Base-by-base conservation (phyloP, 2,113 vertebrate species). In the Limnothrissa miodon region DNA sequence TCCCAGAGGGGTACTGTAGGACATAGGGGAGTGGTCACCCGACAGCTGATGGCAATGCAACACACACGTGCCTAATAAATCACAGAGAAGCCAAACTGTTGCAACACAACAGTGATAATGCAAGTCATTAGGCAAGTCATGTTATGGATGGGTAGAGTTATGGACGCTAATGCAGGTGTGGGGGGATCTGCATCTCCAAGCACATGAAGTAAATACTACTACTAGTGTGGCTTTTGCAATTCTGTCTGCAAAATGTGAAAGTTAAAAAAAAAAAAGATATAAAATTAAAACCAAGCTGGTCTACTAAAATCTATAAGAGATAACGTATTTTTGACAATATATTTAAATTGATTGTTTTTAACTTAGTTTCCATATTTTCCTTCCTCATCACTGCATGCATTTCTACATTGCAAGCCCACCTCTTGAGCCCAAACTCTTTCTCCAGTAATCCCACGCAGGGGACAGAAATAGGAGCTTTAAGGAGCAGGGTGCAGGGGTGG, bases 111-210 rank as follows among this genome's bases (percentile, higher is more conserved):
- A 81, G 81, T 53, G 85, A 86, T 89, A 89, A 88, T 87, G 83
- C 23, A 25, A 84, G 87, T 80, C 83, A 89, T 86, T 88, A 87
- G 85, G 88, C 88, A n/a, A n/a, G n/a, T n/a, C n/a, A n/a, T n/a
- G n/a, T n/a, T n/a, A n/a, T n/a, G n/a, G n/a, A n/a, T n/a, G n/a
- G n/a, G n/a, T n/a, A 86, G 88, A 91, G 91, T 89, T 84, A 87
- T 79, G 83, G 85, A 74, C 85, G 56, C 82, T 82, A 83, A 87
- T 85, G 82, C 87, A 90, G 88, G 83, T 86, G 83, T 81, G 80
- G 83, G 44, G 70, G 86, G 82, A 90, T 74, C 39, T 39, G 59
- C 79, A 87, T 51, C 78, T 56, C 44, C 78, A 86, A 80, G 80
- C 81, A 81, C 86, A 86, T 78, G 82, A 70, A 79, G 89, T 84